phyloP scores from a whole-genome alignment of 1,140 invertebrate species.

The Heliconius hewitsoni region DNA sequence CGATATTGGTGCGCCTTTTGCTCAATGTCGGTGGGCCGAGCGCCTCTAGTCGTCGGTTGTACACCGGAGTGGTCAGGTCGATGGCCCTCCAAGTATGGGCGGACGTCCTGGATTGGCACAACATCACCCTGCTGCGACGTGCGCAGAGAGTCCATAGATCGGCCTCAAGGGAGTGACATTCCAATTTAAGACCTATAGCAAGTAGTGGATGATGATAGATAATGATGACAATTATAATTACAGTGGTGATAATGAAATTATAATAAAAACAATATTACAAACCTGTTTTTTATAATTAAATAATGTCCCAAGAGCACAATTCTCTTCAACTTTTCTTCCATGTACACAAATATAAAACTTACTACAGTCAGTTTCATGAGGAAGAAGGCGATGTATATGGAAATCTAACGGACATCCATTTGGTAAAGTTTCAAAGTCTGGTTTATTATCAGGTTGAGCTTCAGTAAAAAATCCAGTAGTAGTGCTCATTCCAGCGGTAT shows the following conservation, averaged over 20 bases:
- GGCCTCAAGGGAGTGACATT: too few relatives aligned
- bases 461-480: neutral
- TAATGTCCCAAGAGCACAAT: slow-evolving; percentile 56
- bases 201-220: too few relatives aligned
- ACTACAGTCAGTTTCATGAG: slow-evolving; percentile 54
- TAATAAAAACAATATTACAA: neutral
- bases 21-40: too few relatives aligned
- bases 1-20: too few relatives aligned
- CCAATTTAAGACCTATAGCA: too few relatives aligned
- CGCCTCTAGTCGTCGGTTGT: too few relatives aligned
- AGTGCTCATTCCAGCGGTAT: slow-evolving; percentile 15
- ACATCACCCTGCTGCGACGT: too few relatives aligned
- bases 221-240: too few relatives aligned
- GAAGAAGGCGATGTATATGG: slow-evolving; percentile 40
- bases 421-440: slow-evolving; percentile 16
- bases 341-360: slow-evolving; percentile 76
- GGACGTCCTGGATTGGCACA: too few relatives aligned
- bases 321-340: slow-evolving; percentile 57
- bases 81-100: too few relatives aligned
- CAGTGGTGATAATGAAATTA: neutral
- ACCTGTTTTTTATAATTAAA: slow-evolving; percentile 72
- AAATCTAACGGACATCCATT: slow-evolving; percentile 51
- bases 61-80: too few relatives aligned
- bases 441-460: neutral
- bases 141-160: too few relatives aligned